phyloP scores from a whole-genome alignment of 2,888 invertebrate genomes.

The Drosophila greeni region DNA sequence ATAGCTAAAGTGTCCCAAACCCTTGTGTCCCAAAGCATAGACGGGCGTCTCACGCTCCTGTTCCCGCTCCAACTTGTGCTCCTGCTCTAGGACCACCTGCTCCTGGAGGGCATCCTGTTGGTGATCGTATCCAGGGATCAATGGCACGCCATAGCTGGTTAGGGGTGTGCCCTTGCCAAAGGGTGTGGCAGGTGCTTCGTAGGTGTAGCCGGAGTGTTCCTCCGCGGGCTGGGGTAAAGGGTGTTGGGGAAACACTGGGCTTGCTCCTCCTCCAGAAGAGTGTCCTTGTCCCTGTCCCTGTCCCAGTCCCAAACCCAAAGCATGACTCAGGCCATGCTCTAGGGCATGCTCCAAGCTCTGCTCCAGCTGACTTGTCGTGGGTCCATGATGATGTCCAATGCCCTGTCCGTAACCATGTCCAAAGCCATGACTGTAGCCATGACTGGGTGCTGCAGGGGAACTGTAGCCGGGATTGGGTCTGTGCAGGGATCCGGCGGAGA shows the following conservation, averaged over 20 bases:
- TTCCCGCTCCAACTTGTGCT: conserved; percentile 22
- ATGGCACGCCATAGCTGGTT: conserved; percentile 59
- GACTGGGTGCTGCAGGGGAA: background rate
- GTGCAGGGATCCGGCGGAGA: conserved; percentile 12
- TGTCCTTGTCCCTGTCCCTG: too few species aligned
- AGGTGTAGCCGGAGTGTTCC: conserved; percentile 52
- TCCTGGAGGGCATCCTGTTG: conserved; percentile 39
- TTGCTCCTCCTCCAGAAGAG: background rate
- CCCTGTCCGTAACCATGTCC: conserved; percentile 10
- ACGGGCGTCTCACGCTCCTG: conserved; percentile 59
- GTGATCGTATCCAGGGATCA: conserved; percentile 56
- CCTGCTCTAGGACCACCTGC: conserved; percentile 35
- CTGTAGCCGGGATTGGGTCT: conserved; percentile 19
- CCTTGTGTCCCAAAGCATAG: conserved; percentile 77
- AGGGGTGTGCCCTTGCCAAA: conserved; percentile 46
- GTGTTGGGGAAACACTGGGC: conserved; percentile 15
- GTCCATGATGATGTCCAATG: conserved; percentile 20
- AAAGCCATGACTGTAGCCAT: conserved; percentile 16
- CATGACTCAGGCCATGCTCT: conserved; percentile 25
- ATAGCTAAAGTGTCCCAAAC: conserved; percentile 75
- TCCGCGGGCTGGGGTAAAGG: conserved; percentile 19
- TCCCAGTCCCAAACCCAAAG: conserved; percentile 18
- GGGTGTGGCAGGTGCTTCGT: conserved; percentile 47
- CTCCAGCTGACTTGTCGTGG: conserved; percentile 3
- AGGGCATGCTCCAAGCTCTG: conserved; percentile 43